Base-by-base conservation (phyloP, 2,113 vertebrate genomes). In the Eublepharis macularius region DNA sequence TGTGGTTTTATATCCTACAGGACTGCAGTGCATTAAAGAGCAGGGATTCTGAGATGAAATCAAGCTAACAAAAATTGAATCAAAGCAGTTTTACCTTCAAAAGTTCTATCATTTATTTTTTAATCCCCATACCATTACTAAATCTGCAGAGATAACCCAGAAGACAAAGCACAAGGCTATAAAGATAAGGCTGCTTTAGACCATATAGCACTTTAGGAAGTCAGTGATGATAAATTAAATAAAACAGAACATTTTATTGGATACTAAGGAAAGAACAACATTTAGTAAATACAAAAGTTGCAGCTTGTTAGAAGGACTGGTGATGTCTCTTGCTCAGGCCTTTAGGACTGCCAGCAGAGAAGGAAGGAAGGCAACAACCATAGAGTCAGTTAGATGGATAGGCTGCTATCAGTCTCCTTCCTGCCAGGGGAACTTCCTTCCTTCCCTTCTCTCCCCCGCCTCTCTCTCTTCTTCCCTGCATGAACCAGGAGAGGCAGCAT, bases 281-380 rank as follows among this genome's bases (percentile, higher is more conserved):
- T 83, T 82, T 1, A 69, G 36, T 79, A 85, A 83, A 76, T 88
- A 86, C 78, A 87, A 63, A 87, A 85, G 51, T 77, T 76, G 45
- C 51, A 70, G 4, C n/a, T n/a, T n/a, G n/a, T n/a, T n/a, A n/a
- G n/a, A n/a, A n/a, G n/a, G n/a, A n/a, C n/a, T n/a, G n/a, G n/a
- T n/a, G n/a, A n/a, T n/a, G n/a, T n/a, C n/a, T n/a, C n/a, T n/a
- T n/a, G n/a, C n/a, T n/a, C n/a, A n/a, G n/a, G n/a, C n/a, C n/a
- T n/a, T n/a, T n/a, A n/a, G n/a, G n/a, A n/a, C n/a, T n/a, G n/a
- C n/a, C n/a, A n/a, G n/a, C n/a, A n/a, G n/a, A n/a, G n/a, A n/a
- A n/a, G n/a, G n/a, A n/a, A n/a, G n/a, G n/a, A n/a, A n/a, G n/a
- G n/a, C n/a, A n/a, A n/a, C n/a, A n/a, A n/a, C n/a, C n/a, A n/a